phyloP scores from a whole-genome alignment of 2,888 invertebrate genomes.

The Pharmacophagus antenor region DNA sequence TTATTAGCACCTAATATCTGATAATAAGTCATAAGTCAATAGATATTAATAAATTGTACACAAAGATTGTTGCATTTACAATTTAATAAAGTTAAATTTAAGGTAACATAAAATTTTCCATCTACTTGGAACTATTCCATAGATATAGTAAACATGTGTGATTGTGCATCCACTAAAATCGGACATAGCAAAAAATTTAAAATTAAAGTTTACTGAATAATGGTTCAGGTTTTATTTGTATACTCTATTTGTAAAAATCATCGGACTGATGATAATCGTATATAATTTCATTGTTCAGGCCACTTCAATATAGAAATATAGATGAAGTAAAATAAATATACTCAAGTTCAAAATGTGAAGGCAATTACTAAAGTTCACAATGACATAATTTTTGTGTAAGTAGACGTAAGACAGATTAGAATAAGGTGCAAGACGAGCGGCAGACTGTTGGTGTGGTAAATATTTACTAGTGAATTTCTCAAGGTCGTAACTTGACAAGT shows the following conservation, averaged over 20 bases:
- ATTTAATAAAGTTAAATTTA: not conserved
- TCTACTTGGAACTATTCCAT: not conserved
- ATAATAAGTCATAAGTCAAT: constrained; percentile 14
- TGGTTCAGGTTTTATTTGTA: no score
- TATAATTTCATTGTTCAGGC: no score
- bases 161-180: no score
- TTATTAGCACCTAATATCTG: not conserved
- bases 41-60: constrained; percentile 1
- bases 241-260: no score
- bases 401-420: constrained; percentile 10
- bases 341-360: no score
- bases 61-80: not conserved
- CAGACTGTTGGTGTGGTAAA: constrained; percentile 39
- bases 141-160: not conserved
- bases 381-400: not conserved
- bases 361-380: no score
- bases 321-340: no score
- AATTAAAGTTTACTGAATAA: no score
- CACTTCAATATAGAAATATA: no score
- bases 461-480: constrained; percentile 43
- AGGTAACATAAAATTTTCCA: not conserved
- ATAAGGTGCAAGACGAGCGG: constrained; percentile 16
- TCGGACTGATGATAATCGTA: no score
- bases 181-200: no score
- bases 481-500: constrained; percentile 57